Evolutionary conservation across 1,140 invertebrate genomes (phyloP).

Genomic region (Sesamia nonagrioides): DNA sequence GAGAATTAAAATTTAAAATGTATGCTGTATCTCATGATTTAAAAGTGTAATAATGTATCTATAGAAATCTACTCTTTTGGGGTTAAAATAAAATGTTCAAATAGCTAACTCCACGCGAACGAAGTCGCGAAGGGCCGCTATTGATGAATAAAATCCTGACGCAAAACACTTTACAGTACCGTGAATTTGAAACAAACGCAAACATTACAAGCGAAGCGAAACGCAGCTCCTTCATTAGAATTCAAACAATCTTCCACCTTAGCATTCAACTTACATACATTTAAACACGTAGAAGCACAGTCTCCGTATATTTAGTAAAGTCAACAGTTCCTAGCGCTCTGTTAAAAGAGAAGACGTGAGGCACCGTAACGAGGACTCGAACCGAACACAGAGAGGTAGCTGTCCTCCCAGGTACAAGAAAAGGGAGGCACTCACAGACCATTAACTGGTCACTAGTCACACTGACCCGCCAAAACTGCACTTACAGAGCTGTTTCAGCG

Average conservation of each 20-base stretch:
- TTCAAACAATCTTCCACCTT: slow-evolving; percentile 32
- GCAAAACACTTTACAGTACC: not conserved
- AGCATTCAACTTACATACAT: slow-evolving; percentile 34
- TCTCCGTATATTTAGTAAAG: slow-evolving; percentile 41
- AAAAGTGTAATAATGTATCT: too few relatives aligned
- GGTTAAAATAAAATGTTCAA: too few relatives aligned
- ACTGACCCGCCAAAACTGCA: slow-evolving; percentile 58
- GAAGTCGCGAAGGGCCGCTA: too few relatives aligned
- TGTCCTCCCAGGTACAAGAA: slow-evolving; percentile 59
- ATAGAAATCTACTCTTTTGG: too few relatives aligned
- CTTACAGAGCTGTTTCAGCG: slow-evolving; percentile 57
- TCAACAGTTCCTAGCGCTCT: slow-evolving; percentile 35
- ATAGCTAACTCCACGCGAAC: too few relatives aligned
- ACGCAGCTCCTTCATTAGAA: slow-evolving; percentile 25
- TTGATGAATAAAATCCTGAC: not conserved
- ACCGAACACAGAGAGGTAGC: slow-evolving; percentile 24
- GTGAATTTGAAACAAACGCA: not conserved
- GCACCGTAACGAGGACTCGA: slow-evolving; percentile 23
- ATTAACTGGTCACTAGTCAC: slow-evolving; percentile 61
- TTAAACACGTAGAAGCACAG: slow-evolving; percentile 26
- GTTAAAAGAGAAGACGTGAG: slow-evolving; percentile 49
- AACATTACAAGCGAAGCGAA: slow-evolving; percentile 25
- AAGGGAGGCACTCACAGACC: slow-evolving; percentile 54
- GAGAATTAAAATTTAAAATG: too few relatives aligned
- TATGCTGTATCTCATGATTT: too few relatives aligned